These are phyloP conservation scores for Hirudo medicinalis DNA, from an alignment of 1,140 invertebrate genomes.

Conservation along the genomic window DNA sequence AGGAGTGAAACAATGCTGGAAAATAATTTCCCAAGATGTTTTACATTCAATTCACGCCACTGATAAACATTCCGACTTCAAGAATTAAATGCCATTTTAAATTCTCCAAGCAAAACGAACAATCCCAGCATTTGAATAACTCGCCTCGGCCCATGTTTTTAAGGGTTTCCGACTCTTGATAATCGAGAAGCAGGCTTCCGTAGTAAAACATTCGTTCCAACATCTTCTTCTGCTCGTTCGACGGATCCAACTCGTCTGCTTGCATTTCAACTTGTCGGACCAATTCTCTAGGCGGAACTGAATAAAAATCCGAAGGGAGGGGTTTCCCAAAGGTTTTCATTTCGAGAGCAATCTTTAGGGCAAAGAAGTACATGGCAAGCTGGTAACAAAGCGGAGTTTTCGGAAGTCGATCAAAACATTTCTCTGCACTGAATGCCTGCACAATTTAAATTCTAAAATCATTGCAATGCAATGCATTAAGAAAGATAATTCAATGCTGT, in stretches of 20 bases:
- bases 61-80: no score
- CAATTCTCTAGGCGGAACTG: slow-evolving; percentile 28
- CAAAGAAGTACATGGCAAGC: slow-evolving; percentile 37
- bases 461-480: background rate
- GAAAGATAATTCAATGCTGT: background rate
- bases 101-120: no score
- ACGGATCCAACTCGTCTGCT: slow-evolving; percentile 26
- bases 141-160: slow-evolving; percentile 38
- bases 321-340: slow-evolving; percentile 26
- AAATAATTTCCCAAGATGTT: no score
- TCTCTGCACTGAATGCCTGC: slow-evolving; percentile 30
- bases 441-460: background rate
- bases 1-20: no score
- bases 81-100: no score
- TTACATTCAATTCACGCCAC: no score
- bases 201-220: slow-evolving; percentile 31
- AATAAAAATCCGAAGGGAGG: slow-evolving; percentile 27
- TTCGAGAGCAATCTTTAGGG: slow-evolving; percentile 32
- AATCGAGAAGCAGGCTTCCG: slow-evolving; percentile 38
- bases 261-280: slow-evolving; percentile 18
- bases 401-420: slow-evolving; percentile 33
- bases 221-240: slow-evolving; percentile 26
- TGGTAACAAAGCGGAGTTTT: slow-evolving; percentile 28
- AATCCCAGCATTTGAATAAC: background rate
- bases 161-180: slow-evolving; percentile 39